Evolutionary conservation across 2,888 invertebrate species (phyloP).

Genomic region (Ptycholaimellus sp.): DNA sequence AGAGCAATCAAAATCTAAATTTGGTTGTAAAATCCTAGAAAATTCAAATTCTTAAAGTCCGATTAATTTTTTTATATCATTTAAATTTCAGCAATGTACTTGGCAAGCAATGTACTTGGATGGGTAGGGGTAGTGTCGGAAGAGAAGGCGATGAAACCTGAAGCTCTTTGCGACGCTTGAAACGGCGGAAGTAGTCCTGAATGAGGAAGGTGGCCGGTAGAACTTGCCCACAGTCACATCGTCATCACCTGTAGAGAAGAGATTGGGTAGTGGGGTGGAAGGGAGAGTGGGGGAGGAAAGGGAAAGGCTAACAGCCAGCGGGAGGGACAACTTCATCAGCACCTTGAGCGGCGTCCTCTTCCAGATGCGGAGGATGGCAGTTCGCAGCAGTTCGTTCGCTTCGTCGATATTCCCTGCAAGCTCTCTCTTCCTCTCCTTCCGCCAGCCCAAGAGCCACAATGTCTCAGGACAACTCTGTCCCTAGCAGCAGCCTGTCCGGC

Average conservation of each 20-base stretch:
- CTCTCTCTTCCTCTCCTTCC: background rate
- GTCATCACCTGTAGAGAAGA: constrained; percentile 43
- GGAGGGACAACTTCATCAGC: constrained; percentile 95
- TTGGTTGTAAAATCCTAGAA: too few species aligned
- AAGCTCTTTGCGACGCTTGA: constrained; percentile 59
- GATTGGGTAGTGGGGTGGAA: background rate
- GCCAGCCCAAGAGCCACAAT: background rate
- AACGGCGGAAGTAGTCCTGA: constrained; percentile 93
- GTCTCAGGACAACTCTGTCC: constrained; percentile 9
- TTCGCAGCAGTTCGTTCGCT: constrained; percentile 66
- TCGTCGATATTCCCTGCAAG: constrained; percentile 55
- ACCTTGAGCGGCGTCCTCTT: constrained; percentile 80
- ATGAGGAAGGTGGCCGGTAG: constrained; percentile 99
- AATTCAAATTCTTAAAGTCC: too few species aligned
- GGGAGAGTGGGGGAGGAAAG: background rate
- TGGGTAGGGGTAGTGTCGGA: background rate
- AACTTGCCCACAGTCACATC: constrained; percentile 98
- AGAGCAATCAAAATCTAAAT: too few species aligned
- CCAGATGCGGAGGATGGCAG: constrained; percentile 92
- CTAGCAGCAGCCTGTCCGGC: too few species aligned
- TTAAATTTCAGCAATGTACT: background rate
- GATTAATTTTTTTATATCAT: too few species aligned
- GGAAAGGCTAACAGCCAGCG: constrained; percentile 44
- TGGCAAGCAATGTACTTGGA: background rate
- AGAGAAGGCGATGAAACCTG: too few species aligned